Evolutionary conservation across 2,888 invertebrate genomes (phyloP).

Genomic region (Formica aserva): DNA sequence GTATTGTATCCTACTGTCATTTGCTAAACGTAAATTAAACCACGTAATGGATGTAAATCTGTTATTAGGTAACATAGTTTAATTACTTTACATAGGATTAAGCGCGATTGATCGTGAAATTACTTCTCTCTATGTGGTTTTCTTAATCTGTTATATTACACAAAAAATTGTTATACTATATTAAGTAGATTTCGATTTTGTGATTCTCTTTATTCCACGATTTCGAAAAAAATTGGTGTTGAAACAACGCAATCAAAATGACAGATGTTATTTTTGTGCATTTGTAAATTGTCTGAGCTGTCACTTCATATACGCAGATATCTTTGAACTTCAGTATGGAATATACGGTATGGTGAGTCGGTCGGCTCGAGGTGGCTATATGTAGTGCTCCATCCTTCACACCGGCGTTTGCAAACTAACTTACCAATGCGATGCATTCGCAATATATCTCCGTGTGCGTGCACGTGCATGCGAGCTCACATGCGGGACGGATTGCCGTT

Average conservation of each 20-base stretch:
- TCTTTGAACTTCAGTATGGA: conserved; percentile 14
- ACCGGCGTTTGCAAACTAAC: conserved; percentile 81
- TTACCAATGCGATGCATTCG: conserved; percentile 58
- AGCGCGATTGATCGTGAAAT: conserved; percentile 14
- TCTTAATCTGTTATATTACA: not conserved
- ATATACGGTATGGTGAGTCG: conserved; percentile 6
- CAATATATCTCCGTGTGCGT: conserved; percentile 40
- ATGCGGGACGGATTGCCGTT: conserved; percentile 80
- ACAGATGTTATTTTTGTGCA: not conserved
- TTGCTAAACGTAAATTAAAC: conserved; percentile 44
- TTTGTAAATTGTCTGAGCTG: not conserved
- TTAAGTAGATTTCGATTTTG: not conserved
- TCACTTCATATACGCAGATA: not conserved
- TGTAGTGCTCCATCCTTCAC: conserved; percentile 73
- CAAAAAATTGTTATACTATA: not conserved
- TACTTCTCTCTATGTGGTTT: not conserved
- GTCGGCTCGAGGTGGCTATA: conserved; percentile 15
- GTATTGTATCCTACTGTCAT: conserved; percentile 50
- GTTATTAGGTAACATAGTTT: conserved; percentile 27
- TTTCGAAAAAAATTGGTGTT: not conserved
- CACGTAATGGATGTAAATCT: conserved; percentile 27
- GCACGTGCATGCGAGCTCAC: conserved; percentile 52
- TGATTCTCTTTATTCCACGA: not conserved
- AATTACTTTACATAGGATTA: conserved; percentile 19
- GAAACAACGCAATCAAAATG: not conserved